Percentiles rank a stretch among this genome's conserved stretches.
These are phyloP conservation scores for Lypha dubia DNA, from an alignment of 2,888 invertebrate species.

Conservation along the genomic window DNA sequence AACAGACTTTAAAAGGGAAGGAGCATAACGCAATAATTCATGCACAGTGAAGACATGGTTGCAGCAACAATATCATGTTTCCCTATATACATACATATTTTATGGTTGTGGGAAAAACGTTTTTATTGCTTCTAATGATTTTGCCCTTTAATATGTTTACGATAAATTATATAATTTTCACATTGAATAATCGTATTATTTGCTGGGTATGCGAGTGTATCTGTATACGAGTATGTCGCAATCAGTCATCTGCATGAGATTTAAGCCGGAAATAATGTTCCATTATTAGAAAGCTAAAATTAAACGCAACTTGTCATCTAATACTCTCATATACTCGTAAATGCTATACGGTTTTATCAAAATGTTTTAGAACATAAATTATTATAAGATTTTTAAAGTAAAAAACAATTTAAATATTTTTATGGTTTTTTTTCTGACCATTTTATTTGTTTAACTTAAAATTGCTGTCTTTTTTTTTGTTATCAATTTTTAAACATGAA, in stretches of 20 bases:
- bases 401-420: constrained; percentile 44
- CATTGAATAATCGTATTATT: neutral
- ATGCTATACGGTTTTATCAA: neutral
- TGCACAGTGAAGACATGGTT: no score
- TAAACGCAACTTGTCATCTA: constrained; percentile 59
- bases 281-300: constrained; percentile 63
- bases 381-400: constrained; percentile 10
- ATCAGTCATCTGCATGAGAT: constrained; percentile 46
- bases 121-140: no score
- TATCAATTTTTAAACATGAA: constrained; percentile 70
- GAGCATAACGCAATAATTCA: no score
- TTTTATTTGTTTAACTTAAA: constrained; percentile 42
- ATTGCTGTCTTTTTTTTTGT: constrained; percentile 57
- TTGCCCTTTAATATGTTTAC: no score
- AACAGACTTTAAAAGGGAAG: no score
- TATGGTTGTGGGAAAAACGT: no score
- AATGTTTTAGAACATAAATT: neutral
- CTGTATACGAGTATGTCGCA: neutral
- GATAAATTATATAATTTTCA: no score
- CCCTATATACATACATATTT: no score
- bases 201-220: constrained; percentile 1
- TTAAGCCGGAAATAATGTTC: constrained; percentile 61
- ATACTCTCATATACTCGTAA: constrained; percentile 4
- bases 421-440: constrained; percentile 42
- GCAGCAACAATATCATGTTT: no score